These are phyloP conservation scores for Schizothorax lantsangensis DNA, from an alignment of 2,797 vertebrate genomes.

Conservation along the genomic window DNA sequence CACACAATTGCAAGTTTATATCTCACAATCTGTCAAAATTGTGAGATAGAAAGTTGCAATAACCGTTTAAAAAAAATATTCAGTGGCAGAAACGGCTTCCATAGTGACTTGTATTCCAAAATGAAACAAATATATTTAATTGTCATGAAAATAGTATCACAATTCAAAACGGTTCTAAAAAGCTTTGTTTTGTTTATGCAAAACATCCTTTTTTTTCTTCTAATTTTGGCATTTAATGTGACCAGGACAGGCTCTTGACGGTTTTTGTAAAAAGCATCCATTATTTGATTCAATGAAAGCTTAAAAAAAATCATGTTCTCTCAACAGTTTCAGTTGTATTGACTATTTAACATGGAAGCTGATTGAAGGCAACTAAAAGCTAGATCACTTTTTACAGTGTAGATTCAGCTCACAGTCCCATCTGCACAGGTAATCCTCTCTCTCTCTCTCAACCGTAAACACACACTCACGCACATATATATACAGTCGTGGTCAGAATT, in stretches of 20 bases:
- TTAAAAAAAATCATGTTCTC: background rate
- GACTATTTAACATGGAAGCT: background rate
- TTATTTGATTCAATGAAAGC: background rate
- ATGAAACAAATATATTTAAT: background rate
- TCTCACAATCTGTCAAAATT: too few species aligned
- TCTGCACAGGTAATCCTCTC: constrained; percentile 34
- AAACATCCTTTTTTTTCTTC: background rate
- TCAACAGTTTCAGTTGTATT: background rate
- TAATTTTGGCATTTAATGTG: background rate
- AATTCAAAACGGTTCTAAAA: background rate
- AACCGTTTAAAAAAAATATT: too few species aligned
- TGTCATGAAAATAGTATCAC: background rate
- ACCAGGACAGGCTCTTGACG: background rate
- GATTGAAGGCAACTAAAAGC: constrained; percentile 24
- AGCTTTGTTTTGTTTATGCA: background rate
- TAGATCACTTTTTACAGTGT: constrained; percentile 38
- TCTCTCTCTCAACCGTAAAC: background rate
- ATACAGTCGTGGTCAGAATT: too few species aligned
- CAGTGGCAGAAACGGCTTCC: too few species aligned
- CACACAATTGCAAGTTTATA: too few species aligned
- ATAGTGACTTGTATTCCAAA: background rate
- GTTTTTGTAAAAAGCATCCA: background rate
- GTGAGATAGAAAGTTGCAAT: too few species aligned
- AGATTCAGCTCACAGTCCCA: constrained; percentile 47
- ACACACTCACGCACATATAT: constrained; percentile 1